Percentiles rank a stretch among this genome's conserved stretches.
These are phyloP conservation scores for Crotalus tigris DNA, from an alignment of 2,113 vertebrate species.

Conservation along the genomic window DNA sequence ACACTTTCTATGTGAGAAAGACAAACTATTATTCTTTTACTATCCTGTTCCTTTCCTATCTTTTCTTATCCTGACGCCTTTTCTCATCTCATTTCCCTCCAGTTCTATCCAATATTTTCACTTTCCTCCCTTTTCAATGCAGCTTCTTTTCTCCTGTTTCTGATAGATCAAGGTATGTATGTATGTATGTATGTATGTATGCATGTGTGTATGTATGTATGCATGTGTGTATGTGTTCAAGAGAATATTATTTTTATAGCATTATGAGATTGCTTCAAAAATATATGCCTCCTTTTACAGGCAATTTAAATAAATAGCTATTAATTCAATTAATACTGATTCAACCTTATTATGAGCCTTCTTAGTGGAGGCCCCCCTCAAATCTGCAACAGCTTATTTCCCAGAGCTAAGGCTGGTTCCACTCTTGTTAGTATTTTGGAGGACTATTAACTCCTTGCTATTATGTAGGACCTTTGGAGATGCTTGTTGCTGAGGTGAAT, in stretches of 20 bases:
- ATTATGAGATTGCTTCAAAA: background rate
- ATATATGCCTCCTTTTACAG: background rate
- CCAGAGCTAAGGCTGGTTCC: background rate
- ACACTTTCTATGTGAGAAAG: background rate
- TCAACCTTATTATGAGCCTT: background rate
- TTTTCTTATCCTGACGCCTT: background rate
- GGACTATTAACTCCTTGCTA: background rate
- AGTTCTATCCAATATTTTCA: background rate
- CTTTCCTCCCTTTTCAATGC: background rate
- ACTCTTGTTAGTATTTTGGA: background rate
- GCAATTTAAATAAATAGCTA: background rate
- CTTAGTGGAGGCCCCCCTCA: background rate
- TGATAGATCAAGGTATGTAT: background rate
- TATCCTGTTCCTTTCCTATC: background rate
- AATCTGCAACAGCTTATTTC: background rate
- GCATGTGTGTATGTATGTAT: too few relatives aligned
- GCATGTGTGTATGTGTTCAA: background rate
- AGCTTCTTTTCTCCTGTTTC: background rate
- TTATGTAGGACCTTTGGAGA: background rate
- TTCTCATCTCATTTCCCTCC: background rate
- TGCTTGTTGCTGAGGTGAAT: background rate
- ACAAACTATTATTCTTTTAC: background rate
- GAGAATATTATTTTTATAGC: background rate
- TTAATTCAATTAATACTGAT: background rate
- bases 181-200: too few relatives aligned